Evolutionary conservation across 2,888 invertebrate species (phyloP).

Genomic region (Nebria salina): DNA sequence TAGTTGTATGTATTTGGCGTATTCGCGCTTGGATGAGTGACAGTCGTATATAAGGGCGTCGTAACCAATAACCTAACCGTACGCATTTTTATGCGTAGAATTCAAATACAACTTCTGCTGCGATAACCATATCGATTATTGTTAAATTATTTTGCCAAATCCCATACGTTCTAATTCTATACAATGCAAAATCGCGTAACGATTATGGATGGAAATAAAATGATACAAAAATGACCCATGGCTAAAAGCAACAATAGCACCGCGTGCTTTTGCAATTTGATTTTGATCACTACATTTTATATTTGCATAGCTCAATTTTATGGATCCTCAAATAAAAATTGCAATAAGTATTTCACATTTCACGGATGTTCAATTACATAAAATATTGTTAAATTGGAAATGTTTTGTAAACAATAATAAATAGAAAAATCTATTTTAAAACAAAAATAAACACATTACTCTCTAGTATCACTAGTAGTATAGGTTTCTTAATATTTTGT

Average conservation of each 20-base stretch:
- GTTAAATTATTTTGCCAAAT: not conserved
- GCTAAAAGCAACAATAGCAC: not conserved
- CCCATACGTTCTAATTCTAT: not conserved
- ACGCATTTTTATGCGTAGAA: not conserved
- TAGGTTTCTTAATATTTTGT: too few relatives aligned
- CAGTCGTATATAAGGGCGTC: not conserved
- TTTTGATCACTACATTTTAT: not conserved
- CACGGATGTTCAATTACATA: too few relatives aligned
- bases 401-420: too few relatives aligned
- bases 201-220: not conserved
- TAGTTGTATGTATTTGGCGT: not conserved
- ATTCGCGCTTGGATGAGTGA: conserved; percentile 1
- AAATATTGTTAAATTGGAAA: too few relatives aligned
- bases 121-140: not conserved
- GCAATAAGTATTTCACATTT: not conserved
- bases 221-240: not conserved
- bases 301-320: not conserved
- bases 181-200: not conserved
- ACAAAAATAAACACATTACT: too few relatives aligned
- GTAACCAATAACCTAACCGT: conserved; percentile 1
- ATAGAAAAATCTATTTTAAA: too few relatives aligned
- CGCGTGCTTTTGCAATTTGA: not conserved
- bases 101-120: not conserved
- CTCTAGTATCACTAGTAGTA: too few relatives aligned
- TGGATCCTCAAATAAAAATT: not conserved